Evolutionary conservation across 35 echinoderm and acorn worm species (phyloP).

Genomic region (Heliocidaris erythrogramma): DNA sequence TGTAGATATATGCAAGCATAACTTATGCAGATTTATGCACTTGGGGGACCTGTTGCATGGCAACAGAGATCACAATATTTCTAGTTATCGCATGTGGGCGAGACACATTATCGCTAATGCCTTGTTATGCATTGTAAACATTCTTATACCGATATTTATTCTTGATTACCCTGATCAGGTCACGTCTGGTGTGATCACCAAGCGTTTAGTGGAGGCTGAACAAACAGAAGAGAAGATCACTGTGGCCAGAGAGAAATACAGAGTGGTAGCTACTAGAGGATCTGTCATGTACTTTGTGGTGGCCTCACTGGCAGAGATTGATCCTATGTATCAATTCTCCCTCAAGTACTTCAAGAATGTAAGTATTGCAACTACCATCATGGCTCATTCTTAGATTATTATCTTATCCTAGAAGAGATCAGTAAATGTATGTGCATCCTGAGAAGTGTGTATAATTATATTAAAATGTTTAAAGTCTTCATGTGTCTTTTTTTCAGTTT

Average conservation of each 20-base stretch:
- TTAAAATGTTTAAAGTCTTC: too few relatives aligned
- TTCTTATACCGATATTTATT: neutral
- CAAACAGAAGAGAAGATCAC: conserved; percentile 95
- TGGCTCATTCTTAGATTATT: neutral
- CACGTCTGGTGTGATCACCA: conserved; percentile 95
- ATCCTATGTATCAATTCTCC: conserved; percentile 99
- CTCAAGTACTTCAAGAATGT: conserved; percentile 99
- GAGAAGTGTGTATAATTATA: too few relatives aligned
- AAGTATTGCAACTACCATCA: conserved; percentile 26
- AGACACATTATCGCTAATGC: too few relatives aligned
- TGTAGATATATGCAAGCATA: too few relatives aligned
- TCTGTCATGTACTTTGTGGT: conserved; percentile 98
- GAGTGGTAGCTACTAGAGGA: conserved; percentile 82
- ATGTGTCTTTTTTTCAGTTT: too few relatives aligned
- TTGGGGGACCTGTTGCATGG: too few relatives aligned
- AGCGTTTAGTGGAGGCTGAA: conserved; percentile 89
- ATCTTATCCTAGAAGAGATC: neutral
- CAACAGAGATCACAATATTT: too few relatives aligned
- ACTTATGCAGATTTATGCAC: too few relatives aligned
- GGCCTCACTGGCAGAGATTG: conserved; percentile 93
- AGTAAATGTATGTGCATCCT: neutral
- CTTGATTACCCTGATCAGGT: conserved; percentile 57
- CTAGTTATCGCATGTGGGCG: too few relatives aligned
- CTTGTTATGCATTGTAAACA: neutral
- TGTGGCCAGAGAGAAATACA: conserved; percentile 89